Percentiles rank a stretch among this genome's conserved stretches.
Evolutionary conservation across 2,113 vertebrate genomes (phyloP).

Genomic region (Stomatorhinus ivindoensis): DNA sequence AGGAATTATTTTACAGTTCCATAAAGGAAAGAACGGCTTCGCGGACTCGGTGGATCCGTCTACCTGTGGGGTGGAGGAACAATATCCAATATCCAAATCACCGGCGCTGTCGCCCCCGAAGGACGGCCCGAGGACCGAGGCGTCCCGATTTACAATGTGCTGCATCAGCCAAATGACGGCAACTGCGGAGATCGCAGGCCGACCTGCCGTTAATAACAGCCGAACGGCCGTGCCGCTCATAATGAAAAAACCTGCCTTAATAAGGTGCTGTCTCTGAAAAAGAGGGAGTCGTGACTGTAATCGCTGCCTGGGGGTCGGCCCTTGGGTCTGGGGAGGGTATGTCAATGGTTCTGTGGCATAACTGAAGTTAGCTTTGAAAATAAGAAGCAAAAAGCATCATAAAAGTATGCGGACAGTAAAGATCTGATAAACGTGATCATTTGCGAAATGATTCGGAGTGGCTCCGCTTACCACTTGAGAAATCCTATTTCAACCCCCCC

Average conservation of each 20-base stretch:
- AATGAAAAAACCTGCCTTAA: background rate
- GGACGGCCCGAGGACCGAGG: background rate
- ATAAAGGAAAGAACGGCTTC: background rate
- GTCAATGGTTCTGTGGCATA: background rate
- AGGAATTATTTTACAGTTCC: background rate
- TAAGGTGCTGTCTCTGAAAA: conserved; percentile 1
- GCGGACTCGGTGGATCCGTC: background rate
- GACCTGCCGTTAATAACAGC: background rate
- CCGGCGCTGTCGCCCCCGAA: background rate
- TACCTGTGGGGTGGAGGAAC: background rate
- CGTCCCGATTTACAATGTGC: too few species aligned
- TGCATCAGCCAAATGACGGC: background rate
- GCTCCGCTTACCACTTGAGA: background rate
- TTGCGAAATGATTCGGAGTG: background rate
- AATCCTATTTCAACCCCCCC: background rate
- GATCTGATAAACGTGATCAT: background rate
- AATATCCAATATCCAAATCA: background rate
- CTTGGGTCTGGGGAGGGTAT: background rate
- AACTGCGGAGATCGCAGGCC: background rate
- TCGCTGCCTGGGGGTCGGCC: background rate
- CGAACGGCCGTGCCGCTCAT: background rate
- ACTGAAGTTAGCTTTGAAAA: conserved; percentile 22
- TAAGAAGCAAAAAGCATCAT: background rate
- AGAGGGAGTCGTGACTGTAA: background rate
- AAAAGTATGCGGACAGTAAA: background rate